phyloP scores from a whole-genome alignment of 2,888 invertebrate genomes.

The Drosophila kokeensis region DNA sequence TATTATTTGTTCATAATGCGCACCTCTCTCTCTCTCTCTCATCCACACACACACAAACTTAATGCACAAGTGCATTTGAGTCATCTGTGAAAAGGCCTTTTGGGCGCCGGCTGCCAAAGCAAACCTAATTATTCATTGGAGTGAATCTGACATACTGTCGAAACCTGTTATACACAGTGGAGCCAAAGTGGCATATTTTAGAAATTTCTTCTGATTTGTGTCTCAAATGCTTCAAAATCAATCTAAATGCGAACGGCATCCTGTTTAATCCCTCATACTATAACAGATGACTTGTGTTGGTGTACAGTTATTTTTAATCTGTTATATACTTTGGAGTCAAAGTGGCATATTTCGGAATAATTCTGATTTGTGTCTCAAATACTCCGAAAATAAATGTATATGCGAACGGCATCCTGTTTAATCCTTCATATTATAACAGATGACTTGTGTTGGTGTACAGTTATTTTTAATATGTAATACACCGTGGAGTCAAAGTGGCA shows the following conservation, averaged over 20 bases:
- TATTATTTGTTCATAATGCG: conserved; percentile 63
- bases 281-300: conserved; percentile 58
- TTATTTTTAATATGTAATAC: too few relatives aligned
- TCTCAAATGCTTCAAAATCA: conserved; percentile 48
- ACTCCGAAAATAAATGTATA: conserved; percentile 44
- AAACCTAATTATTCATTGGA: conserved; percentile 11
- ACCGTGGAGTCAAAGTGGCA: too few relatives aligned
- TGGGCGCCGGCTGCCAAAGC: conserved; percentile 5
- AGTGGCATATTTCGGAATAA: conserved; percentile 41
- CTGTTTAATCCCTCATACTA: conserved; percentile 46
- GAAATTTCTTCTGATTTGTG: conserved; percentile 6
- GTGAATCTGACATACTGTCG: conserved; percentile 53
- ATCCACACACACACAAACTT: background rate
- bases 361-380: conserved; percentile 59
- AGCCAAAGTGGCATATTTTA: conserved; percentile 15
- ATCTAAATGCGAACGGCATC: conserved; percentile 47
- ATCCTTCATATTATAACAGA: too few relatives aligned
- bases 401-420: conserved; percentile 32
- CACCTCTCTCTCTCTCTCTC: conserved; percentile 11
- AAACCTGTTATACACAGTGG: conserved; percentile 7
- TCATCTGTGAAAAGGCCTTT: conserved; percentile 45
- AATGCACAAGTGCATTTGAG: conserved; percentile 48
- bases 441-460: too few relatives aligned
- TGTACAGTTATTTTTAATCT: conserved; percentile 17
- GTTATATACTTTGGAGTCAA: conserved; percentile 37